Percentiles rank a stretch among this genome's conserved stretches.
Conservation (phyloP, 2,888 invertebrate species). For the Leucophenga montana region DNA sequence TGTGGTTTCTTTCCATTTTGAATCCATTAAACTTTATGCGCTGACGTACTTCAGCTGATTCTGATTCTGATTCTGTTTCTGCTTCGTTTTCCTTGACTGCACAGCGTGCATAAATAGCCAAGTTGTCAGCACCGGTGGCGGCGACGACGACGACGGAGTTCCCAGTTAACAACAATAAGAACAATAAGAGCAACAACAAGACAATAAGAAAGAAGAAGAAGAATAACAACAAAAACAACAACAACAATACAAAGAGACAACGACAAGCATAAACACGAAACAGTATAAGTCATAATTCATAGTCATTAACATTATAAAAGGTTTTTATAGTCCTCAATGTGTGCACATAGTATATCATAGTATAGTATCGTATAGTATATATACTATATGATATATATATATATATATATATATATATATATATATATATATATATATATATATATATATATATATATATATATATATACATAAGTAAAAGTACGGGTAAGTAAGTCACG, state of each 20-base stretch:
- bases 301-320: constrained; percentile 25
- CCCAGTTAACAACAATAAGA: neutral
- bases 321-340: constrained; percentile 11
- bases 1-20: constrained; percentile 6
- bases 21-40: constrained; percentile 25
- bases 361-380: too few relatives aligned
- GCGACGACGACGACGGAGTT: neutral
- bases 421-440: too few relatives aligned
- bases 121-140: neutral
- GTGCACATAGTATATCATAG: too few relatives aligned
- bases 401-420: too few relatives aligned
- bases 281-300: constrained; percentile 19
- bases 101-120: constrained; percentile 7
- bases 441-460: too few relatives aligned
- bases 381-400: too few relatives aligned
- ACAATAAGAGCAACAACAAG: neutral
- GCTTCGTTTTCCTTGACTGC: neutral
- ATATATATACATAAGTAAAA: too few relatives aligned
- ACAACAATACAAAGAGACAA: neutral
- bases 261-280: neutral
- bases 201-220: neutral
- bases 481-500: too few relatives aligned
- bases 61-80: neutral
- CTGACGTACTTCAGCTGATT: neutral
- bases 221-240: neutral